phyloP scores from a whole-genome alignment of 2,888 invertebrate genomes.

The Drosophila glabriapex region DNA sequence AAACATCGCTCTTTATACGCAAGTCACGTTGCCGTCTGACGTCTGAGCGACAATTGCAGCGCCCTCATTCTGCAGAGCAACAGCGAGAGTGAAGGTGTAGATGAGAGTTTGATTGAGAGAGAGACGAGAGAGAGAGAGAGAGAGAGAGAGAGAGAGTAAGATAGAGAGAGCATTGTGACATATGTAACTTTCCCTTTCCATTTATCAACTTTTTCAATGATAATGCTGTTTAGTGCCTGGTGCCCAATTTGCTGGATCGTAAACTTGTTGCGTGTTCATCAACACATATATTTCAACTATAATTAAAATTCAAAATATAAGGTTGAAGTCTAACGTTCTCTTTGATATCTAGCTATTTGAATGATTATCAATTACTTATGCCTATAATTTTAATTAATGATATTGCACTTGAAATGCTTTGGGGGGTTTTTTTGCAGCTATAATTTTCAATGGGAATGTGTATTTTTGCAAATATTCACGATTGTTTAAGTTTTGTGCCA shows the following conservation, averaged over 20 bases:
- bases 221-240: constrained; percentile 17
- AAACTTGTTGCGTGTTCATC: neutral
- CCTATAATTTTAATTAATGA: constrained; percentile 19
- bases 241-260: constrained; percentile 21
- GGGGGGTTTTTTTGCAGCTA: constrained; percentile 4
- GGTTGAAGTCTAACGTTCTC: neutral
- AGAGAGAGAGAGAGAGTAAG: neutral
- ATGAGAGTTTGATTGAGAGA: constrained; percentile 2
- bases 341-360: constrained; percentile 20
- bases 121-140: neutral
- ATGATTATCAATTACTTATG: constrained; percentile 13
- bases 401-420: constrained; percentile 29
- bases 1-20: constrained; percentile 32
- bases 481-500: constrained; percentile 27
- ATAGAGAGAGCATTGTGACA: neutral
- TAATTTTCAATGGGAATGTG: constrained; percentile 7
- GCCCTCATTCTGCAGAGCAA: constrained; percentile 9
- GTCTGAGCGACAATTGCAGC: constrained; percentile 7
- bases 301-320: neutral
- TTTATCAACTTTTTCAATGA: constrained; percentile 16
- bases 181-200: constrained; percentile 50
- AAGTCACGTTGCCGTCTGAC: constrained; percentile 14
- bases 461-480: constrained; percentile 23
- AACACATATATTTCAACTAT: neutral
- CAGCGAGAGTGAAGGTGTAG: neutral